phyloP scores from a whole-genome alignment of 2,888 invertebrate species.

The Drosophila bunnanda region DNA sequence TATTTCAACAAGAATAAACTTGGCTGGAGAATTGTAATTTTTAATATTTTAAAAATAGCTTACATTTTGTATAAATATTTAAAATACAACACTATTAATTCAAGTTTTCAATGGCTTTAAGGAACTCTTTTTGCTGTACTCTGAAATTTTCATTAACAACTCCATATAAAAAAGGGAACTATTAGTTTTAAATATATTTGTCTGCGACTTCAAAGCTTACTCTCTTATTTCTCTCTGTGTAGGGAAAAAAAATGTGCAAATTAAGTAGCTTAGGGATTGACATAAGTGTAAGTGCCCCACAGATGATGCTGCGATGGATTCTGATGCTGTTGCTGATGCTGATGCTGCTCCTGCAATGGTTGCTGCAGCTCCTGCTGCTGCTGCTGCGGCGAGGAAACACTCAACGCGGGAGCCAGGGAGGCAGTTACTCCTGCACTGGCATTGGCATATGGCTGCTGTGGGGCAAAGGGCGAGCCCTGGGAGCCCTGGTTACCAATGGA shows the following conservation, averaged over 20 bases:
- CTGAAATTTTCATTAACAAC: background rate
- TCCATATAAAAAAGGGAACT: background rate
- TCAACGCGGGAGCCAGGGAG: constrained; percentile 15
- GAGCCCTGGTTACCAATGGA: constrained; percentile 18
- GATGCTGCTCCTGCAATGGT: constrained; percentile 64
- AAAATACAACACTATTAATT: background rate
- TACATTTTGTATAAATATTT: background rate
- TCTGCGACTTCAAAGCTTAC: too few relatives aligned
- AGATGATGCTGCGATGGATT: constrained; percentile 73
- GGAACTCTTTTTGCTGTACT: background rate
- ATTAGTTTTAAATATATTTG: background rate
- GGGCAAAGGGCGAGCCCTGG: constrained; percentile 23
- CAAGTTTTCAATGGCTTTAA: background rate
- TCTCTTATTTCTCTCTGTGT: constrained; percentile 10
- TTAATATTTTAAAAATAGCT: background rate
- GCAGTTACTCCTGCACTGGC: background rate
- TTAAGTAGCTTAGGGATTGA: constrained; percentile 80
- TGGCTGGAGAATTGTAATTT: background rate
- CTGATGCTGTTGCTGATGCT: constrained; percentile 59
- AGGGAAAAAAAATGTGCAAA: constrained; percentile 62
- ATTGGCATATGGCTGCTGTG: constrained; percentile 29
- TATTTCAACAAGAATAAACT: too few relatives aligned
- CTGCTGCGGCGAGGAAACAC: constrained; percentile 19
- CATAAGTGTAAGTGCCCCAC: constrained; percentile 82
- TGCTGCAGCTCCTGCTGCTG: constrained; percentile 54